Base-by-base conservation (phyloP, 1,140 invertebrate species). In the Bombus terrestris region DNA sequence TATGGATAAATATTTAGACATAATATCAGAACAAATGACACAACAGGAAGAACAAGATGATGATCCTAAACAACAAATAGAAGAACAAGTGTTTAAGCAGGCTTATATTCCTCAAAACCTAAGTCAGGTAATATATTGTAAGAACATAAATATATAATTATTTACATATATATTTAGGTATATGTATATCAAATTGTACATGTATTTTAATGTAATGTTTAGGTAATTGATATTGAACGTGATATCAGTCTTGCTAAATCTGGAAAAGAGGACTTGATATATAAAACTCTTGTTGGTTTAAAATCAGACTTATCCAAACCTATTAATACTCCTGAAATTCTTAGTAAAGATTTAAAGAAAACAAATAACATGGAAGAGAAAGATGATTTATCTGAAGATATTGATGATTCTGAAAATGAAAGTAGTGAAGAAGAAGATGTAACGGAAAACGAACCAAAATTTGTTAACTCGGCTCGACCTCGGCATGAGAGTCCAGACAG, bases 41-140 rank as follows among this genome's bases (percentile, higher is more conserved):
- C 95, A 96, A 84, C 94, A 96, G 74, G 95, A 96, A 85, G 95
- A 96, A 87, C 95, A 96, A 75, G 96, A 97, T 77, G 95, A 97
- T 88, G 96, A 97, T 71, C 96, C 96, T 35, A 96, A 97, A 83
- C 96, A 98, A 88, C 95, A 98, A 95, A 96, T 98, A 86, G 97
- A 98, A 91, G 97, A 98, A 89, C 97, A 98, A 95, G 98, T 99
- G 53, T 99, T 99, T 94, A 99, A 99, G 93, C 97, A 98, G 93
- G 96, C 97, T 22, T 99, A 97, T 93, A 99, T 99, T 94, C 99
- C 99, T 37, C 97, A 99, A 94, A 97, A 97, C 87, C 96, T 99
- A n/a, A 97, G 97, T 90, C 97, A 99, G 96, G 98, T 98, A 93
- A 91, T 86, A 91, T 86, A 5, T 35, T 32, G 32, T 28, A 69